phyloP scores from a whole-genome alignment of 2,113 vertebrate genomes.

The Perca fluviatilis region DNA sequence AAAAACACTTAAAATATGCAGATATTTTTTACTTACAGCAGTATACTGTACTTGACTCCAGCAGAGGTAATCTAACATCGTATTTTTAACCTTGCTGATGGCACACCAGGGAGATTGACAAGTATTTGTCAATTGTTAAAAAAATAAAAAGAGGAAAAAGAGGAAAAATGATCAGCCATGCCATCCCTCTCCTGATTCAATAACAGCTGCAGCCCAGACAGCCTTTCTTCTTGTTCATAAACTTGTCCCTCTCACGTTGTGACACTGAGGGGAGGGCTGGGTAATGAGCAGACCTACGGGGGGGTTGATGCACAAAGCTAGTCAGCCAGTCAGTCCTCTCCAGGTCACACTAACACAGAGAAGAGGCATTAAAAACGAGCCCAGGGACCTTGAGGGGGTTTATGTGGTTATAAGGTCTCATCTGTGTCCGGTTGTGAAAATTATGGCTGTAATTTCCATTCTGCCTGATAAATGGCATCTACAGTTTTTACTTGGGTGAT shows the following conservation, averaged over 20 bases:
- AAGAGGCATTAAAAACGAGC: conserved; percentile 78
- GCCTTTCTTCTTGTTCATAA: conserved; percentile 83
- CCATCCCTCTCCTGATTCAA: conserved; percentile 82
- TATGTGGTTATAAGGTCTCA: conserved; percentile 82
- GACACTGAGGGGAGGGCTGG: conserved; percentile 70
- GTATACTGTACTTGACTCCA: conserved; percentile 1
- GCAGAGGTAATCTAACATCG: conserved; percentile 36
- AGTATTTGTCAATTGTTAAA: conserved; percentile 57
- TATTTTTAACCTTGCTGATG: conserved; percentile 48
- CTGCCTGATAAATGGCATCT: conserved; percentile 85
- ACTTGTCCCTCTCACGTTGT: conserved; percentile 83
- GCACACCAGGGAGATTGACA: conserved; percentile 40
- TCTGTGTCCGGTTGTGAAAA: conserved; percentile 84
- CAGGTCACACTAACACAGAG: conserved; percentile 72
- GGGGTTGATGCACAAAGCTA: conserved; percentile 72
- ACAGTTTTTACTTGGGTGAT: conserved; percentile 84
- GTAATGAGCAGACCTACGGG: conserved; percentile 83
- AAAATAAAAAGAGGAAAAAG: conserved; percentile 68
- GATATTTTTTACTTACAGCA: conserved; percentile 4
- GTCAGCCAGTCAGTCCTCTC: conserved; percentile 71
- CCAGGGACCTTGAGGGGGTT: conserved; percentile 70
- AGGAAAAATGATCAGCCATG: conserved; percentile 51
- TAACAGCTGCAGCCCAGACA: conserved; percentile 68
- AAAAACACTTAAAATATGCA: conserved; percentile 50
- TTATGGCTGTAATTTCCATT: conserved; percentile 89